Base-by-base conservation (phyloP, 1,140 invertebrate species). In the Augochlora pura region DNA sequence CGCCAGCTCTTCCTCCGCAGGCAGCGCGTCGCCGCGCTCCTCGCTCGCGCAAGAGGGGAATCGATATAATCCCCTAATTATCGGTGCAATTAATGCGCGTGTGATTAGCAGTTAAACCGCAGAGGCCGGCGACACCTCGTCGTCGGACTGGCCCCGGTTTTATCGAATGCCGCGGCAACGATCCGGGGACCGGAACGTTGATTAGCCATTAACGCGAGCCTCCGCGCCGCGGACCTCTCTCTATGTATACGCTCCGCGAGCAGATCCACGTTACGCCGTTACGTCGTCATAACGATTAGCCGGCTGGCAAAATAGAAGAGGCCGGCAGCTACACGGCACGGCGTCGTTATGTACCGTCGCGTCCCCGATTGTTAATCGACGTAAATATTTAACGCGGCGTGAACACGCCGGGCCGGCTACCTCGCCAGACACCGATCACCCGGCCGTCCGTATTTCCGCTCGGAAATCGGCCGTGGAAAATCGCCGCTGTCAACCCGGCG, bases 331-430 rank as follows among this genome's bases (percentile, higher is more conserved):
- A 21, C 46, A 10, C 1, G n/a, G n/a, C n/a, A n/a, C 21, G 21
- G 18, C 39, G 27, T 21, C 21, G 23, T 16, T 46, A 52, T 76
- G 66, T 25, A 68, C 57, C 68, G 38, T 9, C 52, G 39, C 18
- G 54, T 3, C 16, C 6, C n/a, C 46, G 81, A 87, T 86, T 84
- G 86, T 86, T 88, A 87, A 89, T 89, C 82, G 82, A 85, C 77
- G 82, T 66, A 87, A 89, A 89, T 88, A 87, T 88, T 88, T 86
- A 87, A 71, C 77, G 75, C 66, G 54, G 69, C 60, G 49, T 59
- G 81, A 82, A 86, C 66, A 73, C 52, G 71, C 39, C 39, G 9
- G 64, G 2, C 9, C 68, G 59, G n/a, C 21, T 39, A 46, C 18
- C 27, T n/a, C 18, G n/a, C 4, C n/a, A 27, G 23, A 57, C 27